These are phyloP conservation scores for Setophaga petechia DNA, from an alignment of 2,113 vertebrate genomes.

Conservation along the genomic window DNA sequence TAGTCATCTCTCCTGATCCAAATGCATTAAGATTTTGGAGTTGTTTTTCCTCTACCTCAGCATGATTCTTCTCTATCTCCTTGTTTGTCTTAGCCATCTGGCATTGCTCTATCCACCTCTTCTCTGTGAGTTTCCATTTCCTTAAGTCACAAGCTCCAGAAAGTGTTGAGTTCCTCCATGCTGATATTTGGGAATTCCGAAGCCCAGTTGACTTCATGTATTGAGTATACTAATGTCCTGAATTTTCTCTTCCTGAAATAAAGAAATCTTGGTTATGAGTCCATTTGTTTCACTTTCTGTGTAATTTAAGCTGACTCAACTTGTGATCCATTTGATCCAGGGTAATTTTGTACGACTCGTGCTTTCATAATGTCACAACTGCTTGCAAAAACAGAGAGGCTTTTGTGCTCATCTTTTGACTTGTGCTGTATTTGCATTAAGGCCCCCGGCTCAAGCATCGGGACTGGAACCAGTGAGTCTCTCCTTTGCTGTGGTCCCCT, in stretches of 20 bases:
- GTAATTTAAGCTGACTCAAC: not conserved
- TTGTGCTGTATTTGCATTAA: not conserved
- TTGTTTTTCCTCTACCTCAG: slow-evolving; percentile 51
- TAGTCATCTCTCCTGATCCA: slow-evolving; percentile 41
- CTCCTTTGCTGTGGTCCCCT: slow-evolving; percentile 5
- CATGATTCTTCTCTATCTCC: not conserved
- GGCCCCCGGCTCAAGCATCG: not conserved
- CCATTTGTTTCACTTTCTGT: slow-evolving; percentile 9
- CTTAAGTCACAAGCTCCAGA: not conserved
- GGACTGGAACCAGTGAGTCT: not conserved
- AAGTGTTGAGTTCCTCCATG: not conserved
- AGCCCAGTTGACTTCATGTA: not conserved
- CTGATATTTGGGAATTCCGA: not conserved
- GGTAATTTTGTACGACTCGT: not conserved
- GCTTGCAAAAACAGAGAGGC: not conserved
- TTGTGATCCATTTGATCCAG: not conserved
- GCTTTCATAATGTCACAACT: not conserved
- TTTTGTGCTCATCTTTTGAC: slow-evolving; percentile 10
- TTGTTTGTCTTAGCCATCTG: slow-evolving; percentile 11
- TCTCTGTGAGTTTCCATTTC: slow-evolving; percentile 40
- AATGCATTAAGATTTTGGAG: not conserved
- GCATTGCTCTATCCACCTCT: slow-evolving; percentile 1
- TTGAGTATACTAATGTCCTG: not conserved
- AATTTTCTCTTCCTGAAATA: not conserved
- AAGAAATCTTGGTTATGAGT: not conserved